phyloP scores from a whole-genome alignment of 2,888 invertebrate species.

The Philaethria dido region DNA sequence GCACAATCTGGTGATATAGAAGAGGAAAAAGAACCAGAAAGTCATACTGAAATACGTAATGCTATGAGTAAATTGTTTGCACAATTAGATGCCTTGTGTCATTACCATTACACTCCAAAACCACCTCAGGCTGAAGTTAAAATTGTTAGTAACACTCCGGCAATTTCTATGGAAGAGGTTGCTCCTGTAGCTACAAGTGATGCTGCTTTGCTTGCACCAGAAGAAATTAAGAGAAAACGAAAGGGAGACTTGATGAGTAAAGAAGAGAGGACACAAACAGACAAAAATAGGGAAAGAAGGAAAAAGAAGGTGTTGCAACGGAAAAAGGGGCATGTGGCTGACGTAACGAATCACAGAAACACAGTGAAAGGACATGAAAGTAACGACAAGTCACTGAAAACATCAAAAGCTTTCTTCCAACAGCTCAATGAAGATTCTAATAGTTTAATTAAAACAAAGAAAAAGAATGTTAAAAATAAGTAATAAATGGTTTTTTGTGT shows the following conservation, averaged over 20 bases:
- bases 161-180: constrained; percentile 97
- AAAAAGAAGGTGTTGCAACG: constrained; percentile 92
- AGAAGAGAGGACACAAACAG: constrained; percentile 92
- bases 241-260: constrained; percentile 86
- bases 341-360: constrained; percentile 79
- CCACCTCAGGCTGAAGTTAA: constrained; percentile 93
- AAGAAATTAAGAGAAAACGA: constrained; percentile 90
- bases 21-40: constrained; percentile 87
- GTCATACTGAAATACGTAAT: constrained; percentile 90
- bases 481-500: constrained; percentile 24
- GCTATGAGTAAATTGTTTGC: constrained; percentile 90
- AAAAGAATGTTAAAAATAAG: constrained; percentile 67
- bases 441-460: constrained; percentile 69
- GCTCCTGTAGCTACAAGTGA: constrained; percentile 95
- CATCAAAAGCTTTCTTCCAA: constrained; percentile 92
- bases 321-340: constrained; percentile 70
- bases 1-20: constrained; percentile 82
- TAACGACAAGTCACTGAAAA: constrained; percentile 85
- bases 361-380: constrained; percentile 84
- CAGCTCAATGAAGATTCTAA: constrained; percentile 90
- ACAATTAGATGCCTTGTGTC: constrained; percentile 95
- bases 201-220: constrained; percentile 93
- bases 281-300: constrained; percentile 94
- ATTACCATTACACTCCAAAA: constrained; percentile 97
- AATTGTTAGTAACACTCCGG: constrained; percentile 95